Conservation (phyloP, 2,113 vertebrate genomes). For the Thamnophis sirtalis region DNA sequence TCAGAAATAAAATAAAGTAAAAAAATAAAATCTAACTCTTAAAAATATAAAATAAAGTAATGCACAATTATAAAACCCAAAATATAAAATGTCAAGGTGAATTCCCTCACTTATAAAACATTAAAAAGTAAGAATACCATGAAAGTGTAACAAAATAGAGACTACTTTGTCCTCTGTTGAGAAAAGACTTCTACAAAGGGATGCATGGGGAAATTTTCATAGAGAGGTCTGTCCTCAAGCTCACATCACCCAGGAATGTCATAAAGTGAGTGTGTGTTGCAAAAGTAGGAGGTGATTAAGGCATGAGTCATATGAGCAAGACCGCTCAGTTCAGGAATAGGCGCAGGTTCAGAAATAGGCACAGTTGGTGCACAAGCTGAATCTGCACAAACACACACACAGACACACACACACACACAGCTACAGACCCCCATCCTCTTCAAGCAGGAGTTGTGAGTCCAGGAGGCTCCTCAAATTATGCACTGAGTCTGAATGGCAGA, state of each 20-base stretch:
- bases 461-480: background rate
- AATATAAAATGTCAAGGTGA: background rate
- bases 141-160: background rate
- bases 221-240: background rate
- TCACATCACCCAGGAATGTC: background rate
- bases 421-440: background rate
- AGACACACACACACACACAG: too few species aligned
- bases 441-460: background rate
- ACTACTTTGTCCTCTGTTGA: background rate
- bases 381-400: background rate
- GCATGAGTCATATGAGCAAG: background rate
- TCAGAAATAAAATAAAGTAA: background rate
- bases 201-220: background rate
- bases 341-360: background rate
- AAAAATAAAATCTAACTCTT: background rate
- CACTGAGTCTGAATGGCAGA: background rate
- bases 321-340: background rate
- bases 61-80: background rate
- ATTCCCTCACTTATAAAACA: background rate
- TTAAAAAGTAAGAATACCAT: background rate
- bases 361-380: background rate
- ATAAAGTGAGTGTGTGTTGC: background rate
- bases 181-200: background rate
- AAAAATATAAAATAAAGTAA: background rate
- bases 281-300: background rate